Percentiles rank a stretch among this genome's conserved stretches.
phyloP scores from a whole-genome alignment of 2,113 vertebrate genomes.

The Balaeniceps rex region DNA sequence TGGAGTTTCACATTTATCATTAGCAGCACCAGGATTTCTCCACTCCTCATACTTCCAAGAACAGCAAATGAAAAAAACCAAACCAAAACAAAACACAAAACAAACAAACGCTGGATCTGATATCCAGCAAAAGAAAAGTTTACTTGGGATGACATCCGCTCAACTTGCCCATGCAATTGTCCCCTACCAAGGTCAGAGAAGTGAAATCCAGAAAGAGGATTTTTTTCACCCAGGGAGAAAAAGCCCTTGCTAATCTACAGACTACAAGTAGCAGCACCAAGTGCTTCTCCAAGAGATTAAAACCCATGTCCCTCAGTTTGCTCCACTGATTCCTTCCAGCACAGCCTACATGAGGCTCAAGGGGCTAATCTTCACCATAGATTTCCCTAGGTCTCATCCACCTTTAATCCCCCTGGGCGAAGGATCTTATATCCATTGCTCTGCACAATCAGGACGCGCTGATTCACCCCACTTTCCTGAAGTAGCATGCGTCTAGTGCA shows the following conservation, averaged over 20 bases:
- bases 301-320: background rate
- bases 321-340: background rate
- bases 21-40: background rate
- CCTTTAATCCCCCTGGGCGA: background rate
- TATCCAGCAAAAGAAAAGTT: background rate
- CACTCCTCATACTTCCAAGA: background rate
- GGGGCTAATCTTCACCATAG: background rate
- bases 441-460: background rate
- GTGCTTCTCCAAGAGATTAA: background rate
- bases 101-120: background rate
- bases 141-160: background rate
- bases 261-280: background rate
- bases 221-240: rapidly evolving
- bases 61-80: background rate
- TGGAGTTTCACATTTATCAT: background rate
- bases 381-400: background rate
- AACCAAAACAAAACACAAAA: background rate
- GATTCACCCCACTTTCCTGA: background rate
- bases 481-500: background rate
- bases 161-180: background rate
- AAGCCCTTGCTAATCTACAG: background rate
- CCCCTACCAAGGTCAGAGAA: background rate
- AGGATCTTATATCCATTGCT: background rate
- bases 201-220: background rate
- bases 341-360: background rate